Percentiles rank a stretch among this genome's conserved stretches.
These are phyloP conservation scores for Boleophthalmus pectinirostris DNA, from an alignment of 2,113 vertebrate species.

Conservation along the genomic window DNA sequence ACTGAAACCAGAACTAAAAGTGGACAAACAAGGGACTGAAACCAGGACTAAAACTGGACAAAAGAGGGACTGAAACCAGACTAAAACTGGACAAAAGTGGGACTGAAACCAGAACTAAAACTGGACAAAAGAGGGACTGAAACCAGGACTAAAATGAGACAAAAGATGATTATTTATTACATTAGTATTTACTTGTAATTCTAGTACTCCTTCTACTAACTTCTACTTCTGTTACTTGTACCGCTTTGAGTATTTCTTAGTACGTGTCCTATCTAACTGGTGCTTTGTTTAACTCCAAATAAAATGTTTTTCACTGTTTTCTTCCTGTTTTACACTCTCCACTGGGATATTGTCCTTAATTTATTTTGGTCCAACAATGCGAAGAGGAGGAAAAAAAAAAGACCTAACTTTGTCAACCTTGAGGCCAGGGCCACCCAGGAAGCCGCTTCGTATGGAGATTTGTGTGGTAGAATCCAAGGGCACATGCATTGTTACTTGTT, in stretches of 20 bases:
- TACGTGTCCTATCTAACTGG: neutral
- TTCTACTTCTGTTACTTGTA: neutral
- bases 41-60: too few species aligned
- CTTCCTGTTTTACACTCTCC: slow-evolving; percentile 29
- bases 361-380: slow-evolving; percentile 28
- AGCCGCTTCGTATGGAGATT: slow-evolving; percentile 29
- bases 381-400: neutral
- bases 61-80: too few species aligned
- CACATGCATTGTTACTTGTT: slow-evolving; percentile 18
- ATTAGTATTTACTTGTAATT: neutral
- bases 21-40: too few species aligned
- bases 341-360: slow-evolving; percentile 51
- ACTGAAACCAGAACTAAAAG: too few species aligned
- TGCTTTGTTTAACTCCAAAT: slow-evolving; percentile 36
- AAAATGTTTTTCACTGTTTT: slow-evolving; percentile 8
- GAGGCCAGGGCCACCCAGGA: slow-evolving; percentile 28
- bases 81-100: too few species aligned
- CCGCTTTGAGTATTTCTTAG: neutral
- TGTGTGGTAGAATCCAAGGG: slow-evolving; percentile 19
- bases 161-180: too few species aligned
- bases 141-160: too few species aligned
- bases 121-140: too few species aligned
- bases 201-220: neutral
- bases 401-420: slow-evolving; percentile 40
- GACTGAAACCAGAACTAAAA: too few species aligned